Evolutionary conservation across 2,113 vertebrate species (phyloP).

Genomic region (Bambusicola thoracicus): DNA sequence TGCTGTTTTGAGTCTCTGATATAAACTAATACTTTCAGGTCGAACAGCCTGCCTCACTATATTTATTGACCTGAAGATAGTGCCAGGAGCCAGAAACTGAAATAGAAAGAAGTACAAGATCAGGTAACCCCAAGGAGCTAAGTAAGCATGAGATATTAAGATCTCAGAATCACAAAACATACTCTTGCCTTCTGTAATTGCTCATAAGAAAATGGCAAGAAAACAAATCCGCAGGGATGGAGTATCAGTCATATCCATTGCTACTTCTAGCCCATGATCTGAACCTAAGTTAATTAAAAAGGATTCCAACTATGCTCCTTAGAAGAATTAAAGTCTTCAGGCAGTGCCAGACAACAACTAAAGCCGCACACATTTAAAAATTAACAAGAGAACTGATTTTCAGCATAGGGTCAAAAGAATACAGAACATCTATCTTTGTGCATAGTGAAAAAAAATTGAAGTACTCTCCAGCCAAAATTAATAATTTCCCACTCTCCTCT

Average conservation of each 20-base stretch:
- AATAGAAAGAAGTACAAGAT: background rate
- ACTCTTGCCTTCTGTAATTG: background rate
- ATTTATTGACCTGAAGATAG: background rate
- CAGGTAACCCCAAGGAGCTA: background rate
- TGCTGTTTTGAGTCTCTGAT: background rate
- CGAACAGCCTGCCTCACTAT: background rate
- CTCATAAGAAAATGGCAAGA: background rate
- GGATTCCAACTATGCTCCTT: background rate
- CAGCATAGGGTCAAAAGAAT: background rate
- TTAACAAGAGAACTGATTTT: background rate
- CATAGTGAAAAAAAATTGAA: background rate
- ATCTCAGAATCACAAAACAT: background rate
- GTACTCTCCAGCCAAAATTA: background rate
- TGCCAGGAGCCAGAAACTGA: background rate
- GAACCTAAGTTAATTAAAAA: background rate
- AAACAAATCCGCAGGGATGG: background rate
- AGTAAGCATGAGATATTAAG: background rate
- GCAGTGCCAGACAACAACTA: background rate
- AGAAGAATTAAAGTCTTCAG: background rate
- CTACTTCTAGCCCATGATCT: background rate
- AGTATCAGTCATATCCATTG: background rate
- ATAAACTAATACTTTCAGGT: background rate
- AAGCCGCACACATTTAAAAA: background rate
- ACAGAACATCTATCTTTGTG: background rate
- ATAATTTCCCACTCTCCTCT: background rate